Base-by-base conservation (phyloP, 2,113 vertebrate species). In the Notechis scutatus region DNA sequence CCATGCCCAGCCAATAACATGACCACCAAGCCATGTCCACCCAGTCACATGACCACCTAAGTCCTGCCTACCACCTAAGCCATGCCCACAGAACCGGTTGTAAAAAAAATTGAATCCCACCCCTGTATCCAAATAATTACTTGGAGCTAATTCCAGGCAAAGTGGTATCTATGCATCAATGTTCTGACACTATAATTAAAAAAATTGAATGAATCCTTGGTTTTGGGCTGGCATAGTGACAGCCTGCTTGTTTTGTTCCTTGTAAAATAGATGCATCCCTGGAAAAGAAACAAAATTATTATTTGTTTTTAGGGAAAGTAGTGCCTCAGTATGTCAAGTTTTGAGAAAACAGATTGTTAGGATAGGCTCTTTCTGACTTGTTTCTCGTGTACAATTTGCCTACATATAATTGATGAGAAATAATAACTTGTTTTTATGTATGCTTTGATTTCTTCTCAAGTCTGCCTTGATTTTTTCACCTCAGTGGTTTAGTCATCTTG, bases 401-500 rank as follows among this genome's bases (percentile, higher is more conserved):
- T 52, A 55, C 93, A 94, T 87, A 42, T 91, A 24, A 3, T 29
- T 94, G 90, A 89, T 29, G 21, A 55, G 55, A 94, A 85, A 85
- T 74, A 61, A 1, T 50, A 21, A 0, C 85, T 85, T 0, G 0
- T 89, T 87, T 69, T 74, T 87, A 1, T 45, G 1, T 88, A 94
- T 94, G 88, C 34, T 81, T 93, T 0, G 0, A 2, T 90, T 93
- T 59, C 0, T 93, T n/a, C 91, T 94, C 94, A 96, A 94, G n/a
- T 14, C 29, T 94, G 90, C 34, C 87, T 93, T 0, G 0, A 2
- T 92, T 93, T 59, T 0, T 93, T 39, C 92, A 94, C 94, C 95
- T 94, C 92, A 96, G 94, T 90, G 91, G 92, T 96, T 59, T 87
- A 91, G 94, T 94, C 93, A 90, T 87, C 91, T 92, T 87, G 91